These are phyloP conservation scores for Galerucella nymphaeae DNA, from an alignment of 2,888 invertebrate species.

Conservation along the genomic window DNA sequence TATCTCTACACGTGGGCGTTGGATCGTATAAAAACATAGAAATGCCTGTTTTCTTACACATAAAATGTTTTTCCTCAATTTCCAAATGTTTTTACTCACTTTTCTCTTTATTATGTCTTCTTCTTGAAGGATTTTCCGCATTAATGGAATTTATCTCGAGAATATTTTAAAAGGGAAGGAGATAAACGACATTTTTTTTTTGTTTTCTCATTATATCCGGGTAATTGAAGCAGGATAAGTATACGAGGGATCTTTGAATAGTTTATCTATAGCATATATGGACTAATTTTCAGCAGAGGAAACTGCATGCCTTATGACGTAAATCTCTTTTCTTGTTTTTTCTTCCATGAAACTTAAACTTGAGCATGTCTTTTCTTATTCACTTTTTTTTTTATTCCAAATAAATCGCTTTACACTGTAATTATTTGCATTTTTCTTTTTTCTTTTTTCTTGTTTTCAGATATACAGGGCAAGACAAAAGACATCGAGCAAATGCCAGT, in stretches of 20 bases:
- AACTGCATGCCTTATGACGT: no score
- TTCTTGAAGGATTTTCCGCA: background rate
- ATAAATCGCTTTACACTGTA: background rate
- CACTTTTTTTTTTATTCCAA: background rate
- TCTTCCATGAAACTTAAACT: no score
- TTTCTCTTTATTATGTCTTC: background rate
- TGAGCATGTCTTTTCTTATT: background rate
- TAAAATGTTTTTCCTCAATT: background rate
- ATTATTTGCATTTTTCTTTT: conserved; percentile 3
- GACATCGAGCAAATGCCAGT: conserved; percentile 24
- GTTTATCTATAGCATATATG: no score
- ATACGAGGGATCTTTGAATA: no score
- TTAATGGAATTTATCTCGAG: background rate
- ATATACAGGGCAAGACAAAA: conserved; percentile 25
- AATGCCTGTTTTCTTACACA: background rate
- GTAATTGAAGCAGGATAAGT: no score
- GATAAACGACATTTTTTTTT: background rate
- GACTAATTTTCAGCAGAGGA: no score
- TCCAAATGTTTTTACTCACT: background rate
- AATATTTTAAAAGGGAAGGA: background rate
- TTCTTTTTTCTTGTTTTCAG: conserved; percentile 23
- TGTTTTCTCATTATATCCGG: no score
- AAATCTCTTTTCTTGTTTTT: no score
- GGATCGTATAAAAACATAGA: background rate
- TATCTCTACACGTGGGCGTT: background rate